Evolutionary conservation across 2,888 invertebrate genomes (phyloP).

Genomic region (Pristionchus maxplancki): DNA sequence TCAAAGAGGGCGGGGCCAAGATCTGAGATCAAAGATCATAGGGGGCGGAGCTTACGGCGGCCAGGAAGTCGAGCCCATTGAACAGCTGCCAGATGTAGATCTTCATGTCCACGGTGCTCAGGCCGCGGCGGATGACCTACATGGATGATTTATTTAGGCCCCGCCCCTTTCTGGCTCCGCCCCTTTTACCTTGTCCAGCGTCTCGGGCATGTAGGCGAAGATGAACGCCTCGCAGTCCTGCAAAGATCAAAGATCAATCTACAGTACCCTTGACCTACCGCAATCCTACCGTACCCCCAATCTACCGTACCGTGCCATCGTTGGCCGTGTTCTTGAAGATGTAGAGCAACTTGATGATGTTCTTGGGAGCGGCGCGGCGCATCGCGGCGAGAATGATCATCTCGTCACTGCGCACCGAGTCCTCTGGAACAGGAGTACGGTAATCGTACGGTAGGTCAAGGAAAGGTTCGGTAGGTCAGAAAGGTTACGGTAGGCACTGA

Average conservation of each 20-base stretch:
- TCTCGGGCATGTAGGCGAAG: constrained; percentile 52
- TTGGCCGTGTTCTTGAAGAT: constrained; percentile 42
- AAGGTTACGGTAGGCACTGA: constrained; percentile 3
- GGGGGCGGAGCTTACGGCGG: constrained; percentile 47
- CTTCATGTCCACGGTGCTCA: constrained; percentile 59
- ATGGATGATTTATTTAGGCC: neutral
- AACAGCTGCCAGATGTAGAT: constrained; percentile 66
- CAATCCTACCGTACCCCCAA: too few species aligned
- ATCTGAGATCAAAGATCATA: neutral
- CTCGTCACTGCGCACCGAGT: constrained; percentile 37
- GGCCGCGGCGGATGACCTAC: constrained; percentile 51
- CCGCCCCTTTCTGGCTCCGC: neutral
- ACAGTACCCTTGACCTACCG: neutral
- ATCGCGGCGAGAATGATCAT: constrained; percentile 51
- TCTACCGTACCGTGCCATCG: constrained; percentile 47
- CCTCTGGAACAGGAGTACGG: constrained; percentile 33
- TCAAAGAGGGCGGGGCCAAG: neutral
- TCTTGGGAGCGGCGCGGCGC: constrained; percentile 29
- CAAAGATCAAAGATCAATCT: constrained; percentile 33
- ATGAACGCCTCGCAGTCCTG: constrained; percentile 51
- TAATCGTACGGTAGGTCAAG: neutral
- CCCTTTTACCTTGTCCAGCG: constrained; percentile 41
- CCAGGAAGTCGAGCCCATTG: constrained; percentile 59
- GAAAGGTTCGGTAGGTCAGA: neutral
- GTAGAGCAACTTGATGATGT: constrained; percentile 53